Conservation (phyloP, 2,888 invertebrate species). For the Caenorhabditis sp. region DNA sequence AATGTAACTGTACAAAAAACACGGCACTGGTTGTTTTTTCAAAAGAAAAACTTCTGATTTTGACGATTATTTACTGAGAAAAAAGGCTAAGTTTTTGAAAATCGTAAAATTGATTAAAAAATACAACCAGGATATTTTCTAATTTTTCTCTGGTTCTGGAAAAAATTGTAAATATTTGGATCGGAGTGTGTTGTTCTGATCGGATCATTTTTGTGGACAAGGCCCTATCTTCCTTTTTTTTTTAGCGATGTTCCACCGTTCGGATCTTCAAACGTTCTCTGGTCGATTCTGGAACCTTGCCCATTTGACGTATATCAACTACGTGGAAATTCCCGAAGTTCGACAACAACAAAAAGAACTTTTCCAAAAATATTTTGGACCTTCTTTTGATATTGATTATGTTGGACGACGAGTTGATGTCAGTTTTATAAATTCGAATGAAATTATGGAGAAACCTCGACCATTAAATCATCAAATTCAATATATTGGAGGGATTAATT, state of each 20-base stretch:
- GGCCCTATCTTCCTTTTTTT: background rate
- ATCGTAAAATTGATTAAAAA: too few species aligned
- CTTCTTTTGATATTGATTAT: conserved; percentile 7
- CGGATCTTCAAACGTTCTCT: conserved; percentile 7
- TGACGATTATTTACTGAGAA: too few species aligned
- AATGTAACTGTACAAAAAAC: too few species aligned
- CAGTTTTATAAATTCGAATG: conserved; percentile 58
- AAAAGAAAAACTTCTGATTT: too few species aligned
- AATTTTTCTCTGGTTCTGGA: too few species aligned
- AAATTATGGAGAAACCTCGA: conserved; percentile 57
- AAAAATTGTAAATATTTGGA: too few species aligned
- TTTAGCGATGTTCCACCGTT: conserved; percentile 24
- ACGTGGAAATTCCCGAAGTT: conserved; percentile 16
- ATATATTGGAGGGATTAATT: conserved; percentile 59
- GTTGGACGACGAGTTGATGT: conserved; percentile 10
- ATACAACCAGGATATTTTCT: too few species aligned
- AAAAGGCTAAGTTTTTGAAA: too few species aligned
- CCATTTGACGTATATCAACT: conserved; percentile 22
- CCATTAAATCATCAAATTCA: conserved; percentile 51
- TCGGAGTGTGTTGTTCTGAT: too few species aligned
- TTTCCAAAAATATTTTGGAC: conserved; percentile 6
- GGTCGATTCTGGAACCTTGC: conserved; percentile 23
- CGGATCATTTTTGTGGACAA: too few species aligned
- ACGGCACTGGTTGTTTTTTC: too few species aligned
- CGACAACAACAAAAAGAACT: conserved; percentile 8